Evolutionary conservation across 1,140 invertebrate genomes (phyloP).

Genomic region (Metaphire vulgaris): DNA sequence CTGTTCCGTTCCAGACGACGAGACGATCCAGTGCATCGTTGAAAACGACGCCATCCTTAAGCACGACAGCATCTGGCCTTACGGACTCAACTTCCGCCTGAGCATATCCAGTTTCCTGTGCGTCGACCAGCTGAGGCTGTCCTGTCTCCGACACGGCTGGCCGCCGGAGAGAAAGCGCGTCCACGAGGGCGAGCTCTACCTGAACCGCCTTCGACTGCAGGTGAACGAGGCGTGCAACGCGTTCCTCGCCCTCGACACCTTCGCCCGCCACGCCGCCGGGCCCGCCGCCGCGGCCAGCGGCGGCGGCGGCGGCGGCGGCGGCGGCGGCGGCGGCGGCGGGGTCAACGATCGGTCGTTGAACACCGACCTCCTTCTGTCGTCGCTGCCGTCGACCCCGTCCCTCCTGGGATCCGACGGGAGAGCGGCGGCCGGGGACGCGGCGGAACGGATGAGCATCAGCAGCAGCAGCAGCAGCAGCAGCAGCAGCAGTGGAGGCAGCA

Average conservation of each 20-base stretch:
- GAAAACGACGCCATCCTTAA: slow-evolving; percentile 18
- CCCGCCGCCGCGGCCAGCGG: too few relatives aligned
- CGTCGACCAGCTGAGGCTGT: slow-evolving; percentile 7
- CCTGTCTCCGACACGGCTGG: slow-evolving; percentile 11
- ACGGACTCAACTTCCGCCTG: slow-evolving; percentile 11
- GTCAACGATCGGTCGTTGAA: background rate
- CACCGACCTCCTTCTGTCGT: background rate
- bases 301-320: too few relatives aligned
- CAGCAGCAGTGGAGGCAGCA: background rate
- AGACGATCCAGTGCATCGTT: background rate
- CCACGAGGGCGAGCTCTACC: background rate
- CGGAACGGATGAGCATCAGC: background rate
- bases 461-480: background rate
- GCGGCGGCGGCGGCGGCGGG: too few relatives aligned
- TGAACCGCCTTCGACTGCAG: background rate
- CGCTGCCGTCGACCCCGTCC: background rate
- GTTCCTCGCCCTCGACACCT: background rate
- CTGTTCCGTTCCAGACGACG: background rate
- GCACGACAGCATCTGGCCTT: slow-evolving; percentile 18
- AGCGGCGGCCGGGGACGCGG: background rate
- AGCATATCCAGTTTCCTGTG: background rate
- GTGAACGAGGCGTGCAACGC: background rate
- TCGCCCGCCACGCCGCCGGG: too few relatives aligned
- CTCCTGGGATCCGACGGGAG: too few relatives aligned
- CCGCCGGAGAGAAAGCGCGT: slow-evolving; percentile 12